Conservation (phyloP, 2,888 invertebrate genomes). For the Rhopalosiphum nymphaeae region DNA sequence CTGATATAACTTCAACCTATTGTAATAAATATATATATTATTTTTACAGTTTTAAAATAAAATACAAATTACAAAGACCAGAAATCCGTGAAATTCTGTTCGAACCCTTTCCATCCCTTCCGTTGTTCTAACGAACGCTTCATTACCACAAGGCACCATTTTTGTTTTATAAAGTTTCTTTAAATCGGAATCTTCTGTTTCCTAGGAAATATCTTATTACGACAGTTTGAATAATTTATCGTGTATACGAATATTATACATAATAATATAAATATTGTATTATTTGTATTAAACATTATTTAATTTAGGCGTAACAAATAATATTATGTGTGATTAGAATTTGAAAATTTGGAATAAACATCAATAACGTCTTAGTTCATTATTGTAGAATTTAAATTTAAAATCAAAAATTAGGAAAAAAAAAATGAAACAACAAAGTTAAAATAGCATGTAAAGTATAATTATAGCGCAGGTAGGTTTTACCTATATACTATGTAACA, state of each 20-base stretch:
- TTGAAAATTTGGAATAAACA: not conserved
- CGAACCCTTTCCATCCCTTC: slow-evolving; percentile 75
- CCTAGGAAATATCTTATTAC: slow-evolving; percentile 71
- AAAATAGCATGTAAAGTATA: not conserved
- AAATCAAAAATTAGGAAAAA: not conserved
- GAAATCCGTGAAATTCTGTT: slow-evolving; percentile 75
- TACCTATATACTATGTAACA: not conserved
- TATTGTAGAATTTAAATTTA: not conserved
- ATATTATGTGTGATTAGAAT: not conserved
- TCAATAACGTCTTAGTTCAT: no score
- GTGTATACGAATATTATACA: not conserved
- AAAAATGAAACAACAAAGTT: not conserved
- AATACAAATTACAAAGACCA: slow-evolving; percentile 69
- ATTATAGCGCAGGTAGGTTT: not conserved
- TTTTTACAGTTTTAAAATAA: not conserved
- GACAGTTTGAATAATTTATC: not conserved
- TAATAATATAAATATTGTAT: not conserved
- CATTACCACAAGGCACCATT: slow-evolving; percentile 75
- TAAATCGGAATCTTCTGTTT: slow-evolving; percentile 76
- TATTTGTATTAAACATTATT: not conserved
- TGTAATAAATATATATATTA: not conserved
- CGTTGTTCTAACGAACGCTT: slow-evolving; percentile 74
- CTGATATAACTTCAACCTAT: slow-evolving; percentile 69
- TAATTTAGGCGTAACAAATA: not conserved
- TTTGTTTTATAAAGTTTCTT: slow-evolving; percentile 77